Base-by-base conservation (phyloP, 1,140 invertebrate genomes). In the Aphelenchoides besseyi region DNA sequence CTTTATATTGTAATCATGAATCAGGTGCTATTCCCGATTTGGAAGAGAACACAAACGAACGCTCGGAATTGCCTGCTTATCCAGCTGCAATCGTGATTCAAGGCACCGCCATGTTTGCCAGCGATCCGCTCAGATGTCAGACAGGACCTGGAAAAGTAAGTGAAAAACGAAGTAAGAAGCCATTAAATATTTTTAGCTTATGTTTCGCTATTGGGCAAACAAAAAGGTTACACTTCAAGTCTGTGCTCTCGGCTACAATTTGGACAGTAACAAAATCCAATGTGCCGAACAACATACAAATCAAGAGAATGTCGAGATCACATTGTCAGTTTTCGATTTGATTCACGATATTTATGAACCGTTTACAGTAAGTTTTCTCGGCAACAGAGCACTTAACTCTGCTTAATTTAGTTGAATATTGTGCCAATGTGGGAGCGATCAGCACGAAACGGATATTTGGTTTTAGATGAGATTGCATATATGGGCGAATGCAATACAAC, bases 201-300 rank as follows among this genome's bases (percentile, higher is more conserved):
- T 82, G 8, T 84, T 82, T 55, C 79, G 81, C 29, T 83, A 81
- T 63, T 82, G 81, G 81, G 76, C 82, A 8, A 82, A 84, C 68
- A 80, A 77, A 5, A 68, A 81, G 16, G 73, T 84, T 33, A 48
- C 70, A 16, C 32, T 82, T 9, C 82, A 82, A 73, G 80, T 83
- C 23, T 82, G 81, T 70, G 82, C 79, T 16, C 55, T 84, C 30
- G 82, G 82, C 16, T 81, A 79, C 28, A 74, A 69, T 37, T 18
- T 71, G 48, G 74, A 77, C 64, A 81, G 72, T 41, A 48, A 73
- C 23, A 78, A 74, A 69, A 70, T 74, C 33, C 70, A 80, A 62
- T 80, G 74, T 55, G 72, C 71, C 2, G 77, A 79, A 62, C 64
- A 72, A 54, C 12, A 55, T 16, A 37, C 71, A 3, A 68, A 59